Base-by-base conservation (phyloP, 2,797 vertebrate genomes). In the Typhlichthys eigenmanni region DNA sequence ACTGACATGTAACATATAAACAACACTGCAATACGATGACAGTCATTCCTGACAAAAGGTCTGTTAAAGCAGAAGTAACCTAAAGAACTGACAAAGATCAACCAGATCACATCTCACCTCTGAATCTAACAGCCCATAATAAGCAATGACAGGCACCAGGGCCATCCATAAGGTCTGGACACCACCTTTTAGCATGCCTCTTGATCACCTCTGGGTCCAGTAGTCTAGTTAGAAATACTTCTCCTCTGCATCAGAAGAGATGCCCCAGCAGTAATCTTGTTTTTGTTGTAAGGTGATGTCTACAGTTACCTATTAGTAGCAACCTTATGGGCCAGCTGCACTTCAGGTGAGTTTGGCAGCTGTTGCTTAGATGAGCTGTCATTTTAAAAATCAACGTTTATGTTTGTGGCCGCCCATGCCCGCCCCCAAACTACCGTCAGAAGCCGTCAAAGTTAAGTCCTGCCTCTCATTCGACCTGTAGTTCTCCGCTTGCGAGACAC, bases 391-490 rank as follows among this genome's bases (percentile, higher is more conserved):
- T 5, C 14, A 48, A 32, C 29, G 29, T 34, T 7, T 19, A n/a
- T 49, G 9, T 66, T 56, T 62, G 29, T 11, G 48, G 5, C 24
- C 3, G 16, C 9, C 19, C 2, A 1, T 16, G 32, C 62, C 69
- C 69, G 78, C 89, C 87, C 14, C 68, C 79, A 85, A 87, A 77
- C 79, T 79, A 38, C 3, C 4, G 34, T 38, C 34, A 38, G 34
- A 8, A 0, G 24, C 53, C 71, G 75, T 67, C 72, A 73, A 10
- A 17, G 2, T 24, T 6, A 62, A 49, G 13, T 46, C 47, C 66
- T 76, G 70, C 78, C 85, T 12, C 17, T 1, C 50, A 2, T n/a
- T 10, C n/a, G 0, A 0, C 16, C 10, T 88, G 90, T 88, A 91
- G 91, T 92, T 61, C 62, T 32, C 4, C 6, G 13, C 13, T 8